Base-by-base conservation (phyloP, 2,888 invertebrate species). In the Trichogramma evanescens region DNA sequence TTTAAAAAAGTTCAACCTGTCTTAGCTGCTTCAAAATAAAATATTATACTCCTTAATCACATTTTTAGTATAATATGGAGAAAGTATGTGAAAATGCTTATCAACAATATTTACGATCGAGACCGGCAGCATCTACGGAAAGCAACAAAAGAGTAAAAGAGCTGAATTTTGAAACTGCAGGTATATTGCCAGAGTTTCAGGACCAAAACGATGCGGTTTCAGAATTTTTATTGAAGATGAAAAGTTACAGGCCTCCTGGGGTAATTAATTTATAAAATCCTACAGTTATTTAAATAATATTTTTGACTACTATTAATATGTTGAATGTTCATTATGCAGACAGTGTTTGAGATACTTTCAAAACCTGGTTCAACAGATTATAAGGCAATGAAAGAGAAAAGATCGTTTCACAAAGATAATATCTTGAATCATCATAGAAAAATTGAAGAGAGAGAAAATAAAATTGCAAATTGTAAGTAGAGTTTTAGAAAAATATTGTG, bases 341-440 rank as follows among this genome's bases (percentile, higher is more conserved):
- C 96, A 0, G 90, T 98, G 70, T 92, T 98, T 78, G 98, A 98
- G 80, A 83, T 97, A 54, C 89, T 91, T 50, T 85, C 89, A 0
- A 91, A 89, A 73, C 84, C 87, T 69, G 86, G 93, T 73, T 89
- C 92, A 0, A 82, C 85, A 0, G 87, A 87, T 73, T 89, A 89
- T 67, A 78, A 85, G 60, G 87, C 91, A 0, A 98, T 98, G 96
- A 92, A 93, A 76, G 82, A 85, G 8, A 95, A 95, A 78, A 84
- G 97, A 54, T 82, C 85, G 66, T 81, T 86, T 73, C 85, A 95
- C 79, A 80, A 86, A 74, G 75, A 85, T 73, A 73, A 82, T 78
- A 82, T 88, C 62, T 70, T 70, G 5, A 76, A 77, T 56, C 79
- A 80, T 67, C 80, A 79, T 54, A 73, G 75, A 62, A 77, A 77